These are phyloP conservation scores for Cynopterus brachyotis DNA, from an alignment of 2,113 vertebrate species.

Conservation along the genomic window DNA sequence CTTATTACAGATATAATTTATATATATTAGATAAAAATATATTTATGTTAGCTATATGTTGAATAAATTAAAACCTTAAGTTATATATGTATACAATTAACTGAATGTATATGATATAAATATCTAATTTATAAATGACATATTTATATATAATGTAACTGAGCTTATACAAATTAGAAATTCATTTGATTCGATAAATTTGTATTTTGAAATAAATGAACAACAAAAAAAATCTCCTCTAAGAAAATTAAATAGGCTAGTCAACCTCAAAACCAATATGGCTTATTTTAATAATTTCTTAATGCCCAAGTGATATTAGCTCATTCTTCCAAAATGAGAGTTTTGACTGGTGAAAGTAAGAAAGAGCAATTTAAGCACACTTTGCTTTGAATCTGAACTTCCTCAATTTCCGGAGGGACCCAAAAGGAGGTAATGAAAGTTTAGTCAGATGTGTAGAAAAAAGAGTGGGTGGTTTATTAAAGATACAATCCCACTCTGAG, in stretches of 20 bases:
- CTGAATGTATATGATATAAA: neutral
- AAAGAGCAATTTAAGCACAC: neutral
- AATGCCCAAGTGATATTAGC: neutral
- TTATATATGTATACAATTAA: neutral
- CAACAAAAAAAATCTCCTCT: neutral
- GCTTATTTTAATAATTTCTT: slow-evolving; percentile 43
- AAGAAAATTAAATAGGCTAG: neutral
- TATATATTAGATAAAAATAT: neutral
- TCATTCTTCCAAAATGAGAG: slow-evolving; percentile 9
- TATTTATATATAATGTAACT: neutral
- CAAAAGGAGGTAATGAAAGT: neutral
- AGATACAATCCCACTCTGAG: neutral
- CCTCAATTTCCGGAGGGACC: neutral
- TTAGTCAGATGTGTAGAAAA: neutral
- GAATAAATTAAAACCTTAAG: neutral
- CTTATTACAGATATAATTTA: neutral
- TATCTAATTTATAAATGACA: neutral
- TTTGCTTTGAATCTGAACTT: neutral
- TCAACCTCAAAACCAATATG: neutral
- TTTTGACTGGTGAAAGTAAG: neutral
- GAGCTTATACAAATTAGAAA: neutral
- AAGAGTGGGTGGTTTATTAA: neutral
- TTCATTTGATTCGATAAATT: neutral
- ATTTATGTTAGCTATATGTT: neutral
- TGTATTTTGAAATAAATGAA: slow-evolving; percentile 9